phyloP scores from a whole-genome alignment of 2,888 invertebrate species.

The Hypsopygia costalis region DNA sequence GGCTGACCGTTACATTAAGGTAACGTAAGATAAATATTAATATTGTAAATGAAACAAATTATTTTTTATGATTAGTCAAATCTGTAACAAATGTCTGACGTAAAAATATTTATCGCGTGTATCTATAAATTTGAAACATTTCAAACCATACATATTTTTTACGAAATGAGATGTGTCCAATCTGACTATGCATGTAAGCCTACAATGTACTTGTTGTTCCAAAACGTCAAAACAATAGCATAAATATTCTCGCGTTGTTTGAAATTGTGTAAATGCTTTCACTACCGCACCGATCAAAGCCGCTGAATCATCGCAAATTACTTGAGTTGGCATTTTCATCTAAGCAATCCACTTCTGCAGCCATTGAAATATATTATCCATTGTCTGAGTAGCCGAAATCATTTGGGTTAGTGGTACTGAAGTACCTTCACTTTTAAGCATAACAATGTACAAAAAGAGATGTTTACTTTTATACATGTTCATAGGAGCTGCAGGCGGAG shows the following conservation, averaged over 20 bases:
- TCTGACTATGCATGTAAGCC: constrained; percentile 7
- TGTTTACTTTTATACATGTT: not conserved
- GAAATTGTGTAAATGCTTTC: constrained; percentile 8
- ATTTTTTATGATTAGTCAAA: too few species aligned
- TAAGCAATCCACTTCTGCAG: not conserved
- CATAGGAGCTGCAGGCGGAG: not conserved
- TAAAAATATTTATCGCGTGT: not conserved
- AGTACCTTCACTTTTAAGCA: not conserved
- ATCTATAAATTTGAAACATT: constrained; percentile 12
- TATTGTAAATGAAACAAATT: too few species aligned
- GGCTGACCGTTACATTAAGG: too few species aligned
- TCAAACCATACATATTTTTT: constrained; percentile 9
- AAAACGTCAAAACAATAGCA: constrained; percentile 8
- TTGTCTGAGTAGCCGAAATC: not conserved
- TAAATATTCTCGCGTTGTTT: constrained; percentile 9
- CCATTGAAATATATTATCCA: constrained; percentile 4
- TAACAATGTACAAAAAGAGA: not conserved
- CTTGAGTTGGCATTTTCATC: constrained; percentile 1
- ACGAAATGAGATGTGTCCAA: constrained; percentile 12
- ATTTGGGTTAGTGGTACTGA: constrained; percentile 1
- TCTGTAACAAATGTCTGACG: too few species aligned
- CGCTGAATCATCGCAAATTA: not conserved
- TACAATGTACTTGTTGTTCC: constrained; percentile 1
- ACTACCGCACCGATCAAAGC: constrained; percentile 5
- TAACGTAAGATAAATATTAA: too few species aligned